Evolutionary conservation across 2,113 vertebrate species (phyloP).

Genomic region (Corythoichthys haematopterus): DNA sequence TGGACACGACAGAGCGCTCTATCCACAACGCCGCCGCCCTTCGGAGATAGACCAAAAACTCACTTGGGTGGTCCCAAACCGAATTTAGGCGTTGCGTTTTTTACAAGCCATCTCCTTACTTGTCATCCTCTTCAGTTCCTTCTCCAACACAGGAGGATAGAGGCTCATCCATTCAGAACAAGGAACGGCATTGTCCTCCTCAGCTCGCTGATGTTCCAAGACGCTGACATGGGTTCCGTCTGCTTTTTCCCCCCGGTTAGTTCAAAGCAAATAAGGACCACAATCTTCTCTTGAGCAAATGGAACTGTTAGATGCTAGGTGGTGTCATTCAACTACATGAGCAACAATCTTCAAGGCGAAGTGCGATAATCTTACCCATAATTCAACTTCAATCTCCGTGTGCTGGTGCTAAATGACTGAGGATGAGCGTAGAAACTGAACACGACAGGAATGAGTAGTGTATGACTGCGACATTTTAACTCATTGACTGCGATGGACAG

Average conservation of each 20-base stretch:
- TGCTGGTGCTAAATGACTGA: conserved; percentile 74
- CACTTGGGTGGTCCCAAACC: conserved; percentile 65
- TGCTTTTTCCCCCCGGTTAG: conserved; percentile 59
- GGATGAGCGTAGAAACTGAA: conserved; percentile 29
- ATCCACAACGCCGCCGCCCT: conserved; percentile 28
- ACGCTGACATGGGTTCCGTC: conserved; percentile 38
- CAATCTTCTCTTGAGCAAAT: conserved; percentile 8
- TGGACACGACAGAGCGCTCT: conserved; percentile 83
- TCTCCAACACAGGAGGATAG: conserved; percentile 47
- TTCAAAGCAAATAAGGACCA: conserved; percentile 26
- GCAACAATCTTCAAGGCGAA: conserved; percentile 72
- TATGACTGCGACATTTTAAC: too few relatives aligned
- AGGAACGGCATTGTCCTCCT: conserved; percentile 41
- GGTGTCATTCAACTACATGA: conserved; percentile 63
- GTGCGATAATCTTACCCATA: conserved; percentile 75
- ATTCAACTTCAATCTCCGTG: conserved; percentile 60
- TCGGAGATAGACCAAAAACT: conserved; percentile 49
- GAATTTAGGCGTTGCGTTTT: conserved; percentile 28
- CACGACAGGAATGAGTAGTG: conserved; percentile 5
- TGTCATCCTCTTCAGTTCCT: conserved; percentile 63
- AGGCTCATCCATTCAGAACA: conserved; percentile 32
- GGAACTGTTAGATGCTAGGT: conserved; percentile 10
- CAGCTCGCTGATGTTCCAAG: conserved; percentile 21
- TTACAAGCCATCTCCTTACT: conserved; percentile 31
- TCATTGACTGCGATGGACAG: too few relatives aligned